Percentiles rank a stretch among this genome's conserved stretches.
Evolutionary conservation across 2,888 invertebrate species (phyloP).

Genomic region (Sphaeridia pumilis): DNA sequence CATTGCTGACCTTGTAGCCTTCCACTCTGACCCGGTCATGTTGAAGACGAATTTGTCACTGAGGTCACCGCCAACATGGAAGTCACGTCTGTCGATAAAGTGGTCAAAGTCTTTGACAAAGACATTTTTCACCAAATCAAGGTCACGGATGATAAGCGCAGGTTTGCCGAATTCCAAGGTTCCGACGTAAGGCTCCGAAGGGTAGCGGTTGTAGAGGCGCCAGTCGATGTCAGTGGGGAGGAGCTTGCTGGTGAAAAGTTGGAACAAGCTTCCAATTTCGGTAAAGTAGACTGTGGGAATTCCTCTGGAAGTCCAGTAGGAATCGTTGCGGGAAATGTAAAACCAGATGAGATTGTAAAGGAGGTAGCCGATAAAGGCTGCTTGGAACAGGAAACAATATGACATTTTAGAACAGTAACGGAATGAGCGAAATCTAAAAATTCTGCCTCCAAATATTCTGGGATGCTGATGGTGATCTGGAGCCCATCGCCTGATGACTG

Average conservation of each 20-base stretch:
- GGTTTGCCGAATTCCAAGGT: conserved; percentile 23
- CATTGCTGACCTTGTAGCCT: conserved; percentile 20
- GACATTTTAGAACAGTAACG: too few species aligned
- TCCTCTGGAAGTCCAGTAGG: too few species aligned
- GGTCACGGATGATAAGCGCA: conserved; percentile 17
- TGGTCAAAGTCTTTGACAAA: conserved; percentile 32
- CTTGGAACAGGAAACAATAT: too few species aligned
- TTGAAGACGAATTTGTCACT: conserved; percentile 19
- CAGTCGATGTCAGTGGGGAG: background rate
- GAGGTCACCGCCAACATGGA: conserved; percentile 12
- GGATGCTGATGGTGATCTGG: too few species aligned
- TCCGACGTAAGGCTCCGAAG: conserved; percentile 19
- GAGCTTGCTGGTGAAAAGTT: background rate
- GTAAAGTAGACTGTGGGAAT: too few species aligned
- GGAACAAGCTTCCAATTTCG: too few species aligned
- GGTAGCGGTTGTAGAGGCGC: conserved; percentile 10
- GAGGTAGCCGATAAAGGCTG: too few species aligned
- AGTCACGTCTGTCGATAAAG: conserved; percentile 13
- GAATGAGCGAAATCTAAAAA: too few species aligned
- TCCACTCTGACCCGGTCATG: conserved; percentile 26
- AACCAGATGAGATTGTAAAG: too few species aligned
- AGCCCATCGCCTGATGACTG: too few species aligned
- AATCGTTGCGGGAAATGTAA: too few species aligned
- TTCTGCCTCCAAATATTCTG: too few species aligned
- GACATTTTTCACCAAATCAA: conserved; percentile 26